Base-by-base conservation (phyloP, 2,797 vertebrate genomes). In the Chromobotia macracanthus region DNA sequence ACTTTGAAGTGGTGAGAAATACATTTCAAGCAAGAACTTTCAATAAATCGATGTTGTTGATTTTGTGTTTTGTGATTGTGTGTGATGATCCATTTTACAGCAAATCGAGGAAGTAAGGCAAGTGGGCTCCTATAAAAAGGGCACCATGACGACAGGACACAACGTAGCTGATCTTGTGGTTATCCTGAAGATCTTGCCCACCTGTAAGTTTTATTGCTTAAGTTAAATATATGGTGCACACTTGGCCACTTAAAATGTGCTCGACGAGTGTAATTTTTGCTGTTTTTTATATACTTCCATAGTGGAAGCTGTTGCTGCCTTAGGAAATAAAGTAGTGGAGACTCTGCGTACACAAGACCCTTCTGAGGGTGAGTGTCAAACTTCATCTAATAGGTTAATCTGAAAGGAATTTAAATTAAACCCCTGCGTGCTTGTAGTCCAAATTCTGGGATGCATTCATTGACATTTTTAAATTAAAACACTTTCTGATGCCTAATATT, bases 51-150 rank as follows among this genome's bases (percentile, higher is more conserved):
- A n/a, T n/a, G n/a, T n/a, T n/a, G n/a, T n/a, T n/a, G n/a, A n/a
- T n/a, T n/a, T n/a, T n/a, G n/a, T n/a, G n/a, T n/a, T n/a, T n/a
- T n/a, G n/a, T n/a, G n/a, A n/a, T n/a, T n/a, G n/a, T n/a, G 5
- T 74, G 12, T 41, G 3, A 15, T 10, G 8, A 64, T 21, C 1
- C 0, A 1, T 31, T 70, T 9, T 19, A 0, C 0, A 99, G 97
- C 97, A 99, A 99, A 98, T 99, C 2, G 97, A 99, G 85, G 97
- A 98, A 84, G 97, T 98, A 28, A 95, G 97, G 68, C 97, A 99
- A 85, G 97, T 98, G 5, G 97, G 97, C 16, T 99, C 97, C 1
- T 99, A 99, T 89, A 99, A 99, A 92, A 99, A 99, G 83, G 97
- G 97, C 1, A 99, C 97, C 6, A 99, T 99, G 97, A 98, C 94